Conservation (phyloP, 2,113 vertebrate genomes). For the Onychostruthus taczanowskii region DNA sequence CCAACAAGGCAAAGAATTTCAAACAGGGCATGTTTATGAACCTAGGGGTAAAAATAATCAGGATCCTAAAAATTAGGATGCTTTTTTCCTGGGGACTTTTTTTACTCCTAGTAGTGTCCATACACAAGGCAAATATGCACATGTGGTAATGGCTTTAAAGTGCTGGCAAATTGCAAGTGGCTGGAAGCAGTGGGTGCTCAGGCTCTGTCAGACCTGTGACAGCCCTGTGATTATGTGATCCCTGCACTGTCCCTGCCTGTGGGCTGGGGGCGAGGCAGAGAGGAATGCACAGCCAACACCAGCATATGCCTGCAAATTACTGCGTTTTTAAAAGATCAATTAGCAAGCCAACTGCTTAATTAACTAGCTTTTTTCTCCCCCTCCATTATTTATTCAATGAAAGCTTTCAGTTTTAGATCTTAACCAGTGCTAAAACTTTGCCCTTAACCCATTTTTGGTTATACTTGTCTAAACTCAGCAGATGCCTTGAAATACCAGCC, state of each 20-base stretch:
- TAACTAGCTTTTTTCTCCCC: not conserved
- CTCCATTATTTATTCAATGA: not conserved
- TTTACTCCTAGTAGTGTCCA: not conserved
- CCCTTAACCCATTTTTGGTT: constrained; percentile 40
- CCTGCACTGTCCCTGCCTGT: not conserved
- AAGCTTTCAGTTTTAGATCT: constrained; percentile 16
- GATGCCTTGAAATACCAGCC: constrained; percentile 13
- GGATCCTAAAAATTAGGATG: not conserved
- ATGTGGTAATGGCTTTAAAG: not conserved
- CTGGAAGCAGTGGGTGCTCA: not conserved
- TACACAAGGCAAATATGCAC: not conserved
- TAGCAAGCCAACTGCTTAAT: constrained; percentile 59
- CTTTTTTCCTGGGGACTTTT: not conserved
- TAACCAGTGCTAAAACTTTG: constrained; percentile 36
- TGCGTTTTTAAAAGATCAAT: constrained; percentile 26
- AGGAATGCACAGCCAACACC: not conserved
- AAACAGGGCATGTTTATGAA: not conserved
- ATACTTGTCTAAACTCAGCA: constrained; percentile 56
- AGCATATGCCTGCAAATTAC: not conserved
- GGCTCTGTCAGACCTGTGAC: not conserved
- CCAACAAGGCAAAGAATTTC: not conserved
- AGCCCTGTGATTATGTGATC: constrained; percentile 13
- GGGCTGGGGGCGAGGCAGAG: not conserved
- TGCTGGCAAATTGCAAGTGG: not conserved
- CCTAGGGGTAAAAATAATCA: not conserved